Evolutionary conservation across 2,113 vertebrate genomes (phyloP), one percentile per base, ranked within the genome.

Genomic region (Columba janthina): DNA sequence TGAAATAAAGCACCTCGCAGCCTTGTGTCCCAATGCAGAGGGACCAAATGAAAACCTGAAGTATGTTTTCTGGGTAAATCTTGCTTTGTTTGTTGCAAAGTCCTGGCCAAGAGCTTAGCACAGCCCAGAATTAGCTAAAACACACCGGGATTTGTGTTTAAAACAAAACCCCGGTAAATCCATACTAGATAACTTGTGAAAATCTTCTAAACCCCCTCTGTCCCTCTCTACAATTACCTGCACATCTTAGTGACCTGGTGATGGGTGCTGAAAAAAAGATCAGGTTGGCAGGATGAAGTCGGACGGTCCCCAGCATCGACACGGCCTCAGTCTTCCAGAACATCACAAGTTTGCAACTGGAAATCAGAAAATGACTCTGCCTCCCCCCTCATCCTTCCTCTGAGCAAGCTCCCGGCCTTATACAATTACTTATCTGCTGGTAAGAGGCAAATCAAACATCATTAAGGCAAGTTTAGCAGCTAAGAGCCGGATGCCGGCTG

Each of bases 361-460:
- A 77, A 91, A 73, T 32, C 8, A 34, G 46, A 60, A 90, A 77
- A 88, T 82, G 6, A 14, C 38, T 56, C 62, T 83, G 66, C 67
- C 20, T 91, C 62, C 18, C n/a, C 48, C 11, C 36, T 89, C 74
- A 15, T 70, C 60, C 71, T 80, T 46, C 42, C 82, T 80, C 82
- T 56, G 78, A 91, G 89, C 85, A 34, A 56, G 60, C 75, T 83
- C 46, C 78, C 12, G 64, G 88, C 64, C 57, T 90, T 36, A 15
- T 18, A 46, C 56, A 74, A 58, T 91, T 74, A 91, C 91, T 95
- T 80, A 36, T 58, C 60, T 46, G 42, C 85, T 90, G 79, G n/a
- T 73, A 77, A 83, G 67, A 71, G 72, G 72, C 72, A 90, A 96
- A 94, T 86, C 92, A 94, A 91, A 77, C 26, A 32, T 15, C 75